These are phyloP conservation scores for Poecilia gillii DNA, from an alignment of 2,797 vertebrate species.

Conservation along the genomic window DNA sequence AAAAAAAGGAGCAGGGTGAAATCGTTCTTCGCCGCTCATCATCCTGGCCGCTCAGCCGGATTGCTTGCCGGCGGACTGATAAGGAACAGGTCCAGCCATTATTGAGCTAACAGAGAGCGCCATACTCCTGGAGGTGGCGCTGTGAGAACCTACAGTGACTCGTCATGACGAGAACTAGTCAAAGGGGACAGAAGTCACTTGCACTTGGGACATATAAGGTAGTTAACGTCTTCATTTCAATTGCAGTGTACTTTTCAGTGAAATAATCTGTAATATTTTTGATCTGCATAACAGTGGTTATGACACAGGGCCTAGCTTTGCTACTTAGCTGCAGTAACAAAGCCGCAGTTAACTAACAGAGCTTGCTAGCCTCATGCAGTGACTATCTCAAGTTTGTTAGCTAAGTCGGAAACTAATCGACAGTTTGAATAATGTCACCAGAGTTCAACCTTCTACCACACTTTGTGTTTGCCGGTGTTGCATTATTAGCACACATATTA, in stretches of 20 bases:
- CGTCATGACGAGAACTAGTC: constrained; percentile 20
- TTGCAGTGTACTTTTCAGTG: fast-evolving
- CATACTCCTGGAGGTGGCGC: background rate
- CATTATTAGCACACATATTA: background rate
- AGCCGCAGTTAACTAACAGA: constrained; percentile 38
- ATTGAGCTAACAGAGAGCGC: background rate
- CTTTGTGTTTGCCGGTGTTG: fast-evolving
- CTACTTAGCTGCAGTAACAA: background rate
- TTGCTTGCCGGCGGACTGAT: background rate
- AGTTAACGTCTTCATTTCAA: constrained; percentile 10
- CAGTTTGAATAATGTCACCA: background rate
- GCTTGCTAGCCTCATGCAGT: constrained; percentile 23
- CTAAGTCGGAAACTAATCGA: background rate
- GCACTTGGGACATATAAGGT: constrained; percentile 48
- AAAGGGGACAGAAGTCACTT: constrained; percentile 39
- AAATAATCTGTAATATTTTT: background rate
- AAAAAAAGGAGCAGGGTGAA: background rate
- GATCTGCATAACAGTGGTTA: background rate
- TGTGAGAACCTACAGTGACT: background rate
- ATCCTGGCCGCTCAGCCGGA: background rate
- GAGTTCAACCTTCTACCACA: no score
- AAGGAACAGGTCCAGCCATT: background rate
- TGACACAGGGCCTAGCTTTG: background rate
- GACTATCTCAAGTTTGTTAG: background rate
- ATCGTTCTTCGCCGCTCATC: background rate